Evolutionary conservation across 2,113 vertebrate genomes (phyloP), one percentile per base, ranked within the genome.

Genomic region (Eleginops maclovinus): DNA sequence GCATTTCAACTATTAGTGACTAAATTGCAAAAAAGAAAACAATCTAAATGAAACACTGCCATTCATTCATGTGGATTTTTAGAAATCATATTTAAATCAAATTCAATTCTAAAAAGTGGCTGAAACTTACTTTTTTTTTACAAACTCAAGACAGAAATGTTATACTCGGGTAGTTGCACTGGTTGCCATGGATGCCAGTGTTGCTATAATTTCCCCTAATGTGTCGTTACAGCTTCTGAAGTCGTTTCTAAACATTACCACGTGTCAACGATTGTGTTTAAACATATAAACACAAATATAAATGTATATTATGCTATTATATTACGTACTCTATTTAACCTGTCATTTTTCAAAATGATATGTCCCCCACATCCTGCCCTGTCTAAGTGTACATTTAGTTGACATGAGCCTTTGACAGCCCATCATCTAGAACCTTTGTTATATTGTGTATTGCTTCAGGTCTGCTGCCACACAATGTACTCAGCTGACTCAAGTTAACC

Each of bases 121-220:
- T 22, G 16, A n/a, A 47, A 19, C 10, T 41, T 14, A 4, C 31
- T 31, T 60, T 41, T 22, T n/a, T 14, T 21, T 26, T 3, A 31
- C 49, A 19, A 51, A 40, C 6, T 19, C 11, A 9, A 40, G 4
- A 69, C 12, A 55, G 1, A 43, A 16, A 24, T 26, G 21, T 15
- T 31, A 0, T 51, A 21, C 21, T 11, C 49, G 21, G n/a, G 11
- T n/a, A 51, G 49, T 14, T 47, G 44, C 44, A 47, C 16, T 19
- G 49, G 36, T 73, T 65, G 21, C 28, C 47, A 55, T 50, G n/a
- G 60, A 61, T 26, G 28, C 36, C 74, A 14, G 19, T 47, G 55
- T 36, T 66, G n/a, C 26, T 65, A 2, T 60, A 53, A 44, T 3
- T 40, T 16, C 31, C 40, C 75, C 62, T 50, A 4, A 9, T 14